Conservation (phyloP, 2,113 vertebrate genomes). For the Grantiella picta region DNA sequence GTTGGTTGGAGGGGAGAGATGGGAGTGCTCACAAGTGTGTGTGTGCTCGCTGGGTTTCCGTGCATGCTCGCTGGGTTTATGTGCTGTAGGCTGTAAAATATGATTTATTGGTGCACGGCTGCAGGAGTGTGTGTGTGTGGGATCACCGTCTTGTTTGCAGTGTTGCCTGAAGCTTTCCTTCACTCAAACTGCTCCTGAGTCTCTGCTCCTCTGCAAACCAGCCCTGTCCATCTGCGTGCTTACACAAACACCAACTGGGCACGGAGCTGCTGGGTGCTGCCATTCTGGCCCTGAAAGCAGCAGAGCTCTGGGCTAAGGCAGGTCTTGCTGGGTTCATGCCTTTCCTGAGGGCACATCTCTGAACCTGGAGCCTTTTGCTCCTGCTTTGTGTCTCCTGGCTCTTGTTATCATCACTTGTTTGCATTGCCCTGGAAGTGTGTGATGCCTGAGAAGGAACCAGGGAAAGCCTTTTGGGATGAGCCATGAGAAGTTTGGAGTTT, state of each 20-base stretch:
- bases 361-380: background rate
- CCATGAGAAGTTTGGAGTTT: background rate
- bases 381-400: background rate
- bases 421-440: background rate
- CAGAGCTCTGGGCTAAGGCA: background rate
- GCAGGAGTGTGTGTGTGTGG: background rate
- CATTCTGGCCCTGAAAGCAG: background rate
- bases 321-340: background rate
- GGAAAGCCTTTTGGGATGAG: background rate
- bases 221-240: background rate
- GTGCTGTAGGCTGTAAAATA: slow-evolving; percentile 23
- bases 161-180: slow-evolving; percentile 20
- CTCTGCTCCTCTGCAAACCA: background rate
- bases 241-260: background rate
- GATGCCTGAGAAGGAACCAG: background rate
- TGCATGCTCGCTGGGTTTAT: background rate
- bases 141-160: background rate
- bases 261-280: background rate
- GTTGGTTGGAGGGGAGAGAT: background rate
- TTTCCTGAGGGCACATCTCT: background rate
- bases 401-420: accelerated
- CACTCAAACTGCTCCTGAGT: background rate
- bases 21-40: background rate
- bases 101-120: slow-evolving; percentile 12
- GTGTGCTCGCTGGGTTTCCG: background rate